These are phyloP conservation scores for Berghia stephanieae DNA, from an alignment of 1,140 invertebrate species.

Conservation along the genomic window DNA sequence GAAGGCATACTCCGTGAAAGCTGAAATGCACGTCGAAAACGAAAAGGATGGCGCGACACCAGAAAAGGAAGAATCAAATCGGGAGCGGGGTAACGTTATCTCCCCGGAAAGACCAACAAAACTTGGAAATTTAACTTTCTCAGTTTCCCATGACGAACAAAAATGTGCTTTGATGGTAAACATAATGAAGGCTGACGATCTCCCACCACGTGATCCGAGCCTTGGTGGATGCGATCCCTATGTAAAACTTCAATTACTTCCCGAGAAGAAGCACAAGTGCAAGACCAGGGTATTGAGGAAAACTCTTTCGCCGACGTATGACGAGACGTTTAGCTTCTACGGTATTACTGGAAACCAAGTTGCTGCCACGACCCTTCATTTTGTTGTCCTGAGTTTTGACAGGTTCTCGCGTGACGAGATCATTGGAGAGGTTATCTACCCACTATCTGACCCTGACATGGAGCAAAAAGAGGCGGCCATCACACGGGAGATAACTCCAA, in stretches of 20 bases:
- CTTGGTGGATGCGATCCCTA: constrained; percentile 87
- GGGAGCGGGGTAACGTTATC: constrained; percentile 57
- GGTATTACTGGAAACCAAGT: constrained; percentile 78
- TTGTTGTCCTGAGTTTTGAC: constrained; percentile 89
- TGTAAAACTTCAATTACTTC: constrained; percentile 85
- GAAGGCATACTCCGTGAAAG: constrained; percentile 41
- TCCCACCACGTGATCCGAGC: constrained; percentile 55
- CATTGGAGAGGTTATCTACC: constrained; percentile 77
- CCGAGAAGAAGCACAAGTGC: constrained; percentile 87
- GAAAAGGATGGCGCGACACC: constrained; percentile 72
- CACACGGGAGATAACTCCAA: constrained; percentile 60
- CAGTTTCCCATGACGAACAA: constrained; percentile 81
- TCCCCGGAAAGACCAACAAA: constrained; percentile 66
- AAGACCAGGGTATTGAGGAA: constrained; percentile 85
- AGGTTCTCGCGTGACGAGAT: constrained; percentile 88
- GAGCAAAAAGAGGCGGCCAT: constrained; percentile 54
- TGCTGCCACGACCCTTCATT: constrained; percentile 78
- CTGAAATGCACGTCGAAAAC: constrained; percentile 58
- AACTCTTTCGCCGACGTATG: constrained; percentile 86
- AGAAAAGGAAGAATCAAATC: constrained; percentile 70
- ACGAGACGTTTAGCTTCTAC: constrained; percentile 88
- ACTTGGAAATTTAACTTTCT: constrained; percentile 83
- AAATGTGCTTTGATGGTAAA: constrained; percentile 90
- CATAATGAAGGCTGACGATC: constrained; percentile 76
- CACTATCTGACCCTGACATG: constrained; percentile 69